A percentile compares a stretch with the other conserved stretches of the same genome.
These are phyloP conservation scores for Lophochroa leadbeateri DNA, from an alignment of 2,113 vertebrate genomes.

Conservation along the genomic window DNA sequence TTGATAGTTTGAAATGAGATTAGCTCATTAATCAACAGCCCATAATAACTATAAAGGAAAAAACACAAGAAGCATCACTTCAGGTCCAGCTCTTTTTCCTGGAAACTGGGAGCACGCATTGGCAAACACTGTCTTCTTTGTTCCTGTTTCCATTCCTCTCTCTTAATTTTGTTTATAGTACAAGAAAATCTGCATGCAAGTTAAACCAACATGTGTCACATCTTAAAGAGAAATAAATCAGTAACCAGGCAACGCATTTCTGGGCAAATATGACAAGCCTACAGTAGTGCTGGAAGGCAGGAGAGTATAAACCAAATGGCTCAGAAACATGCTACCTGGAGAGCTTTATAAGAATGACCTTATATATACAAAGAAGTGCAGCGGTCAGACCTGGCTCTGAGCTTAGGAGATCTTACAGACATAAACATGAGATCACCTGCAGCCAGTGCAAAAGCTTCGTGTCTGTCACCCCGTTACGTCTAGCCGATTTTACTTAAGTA, in stretches of 20 bases:
- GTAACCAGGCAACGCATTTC: not conserved
- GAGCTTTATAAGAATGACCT: not conserved
- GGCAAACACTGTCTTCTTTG: not conserved
- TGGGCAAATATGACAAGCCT: not conserved
- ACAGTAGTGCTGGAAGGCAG: not conserved
- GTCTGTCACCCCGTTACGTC: not conserved
- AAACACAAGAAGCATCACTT: not conserved
- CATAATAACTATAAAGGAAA: not conserved
- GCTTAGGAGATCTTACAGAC: not conserved
- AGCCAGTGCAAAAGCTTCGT: not conserved
- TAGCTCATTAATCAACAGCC: not conserved
- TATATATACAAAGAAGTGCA: not conserved
- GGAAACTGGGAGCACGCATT: not conserved
- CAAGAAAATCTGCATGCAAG: not conserved
- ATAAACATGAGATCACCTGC: not conserved
- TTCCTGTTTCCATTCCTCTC: not conserved
- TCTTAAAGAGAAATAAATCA: not conserved
- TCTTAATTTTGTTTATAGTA: not conserved
- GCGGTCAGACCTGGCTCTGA: not conserved
- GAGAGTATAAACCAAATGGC: not conserved
- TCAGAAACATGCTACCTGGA: not conserved
- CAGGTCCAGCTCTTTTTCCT: not conserved
- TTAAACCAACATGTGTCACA: not conserved
- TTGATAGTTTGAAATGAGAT: not conserved
- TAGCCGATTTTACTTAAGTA: too few species aligned